Evolutionary conservation across 1,140 invertebrate genomes (phyloP), one percentile per base, ranked within the genome.

Genomic region (Habropoda laboriosa): DNA sequence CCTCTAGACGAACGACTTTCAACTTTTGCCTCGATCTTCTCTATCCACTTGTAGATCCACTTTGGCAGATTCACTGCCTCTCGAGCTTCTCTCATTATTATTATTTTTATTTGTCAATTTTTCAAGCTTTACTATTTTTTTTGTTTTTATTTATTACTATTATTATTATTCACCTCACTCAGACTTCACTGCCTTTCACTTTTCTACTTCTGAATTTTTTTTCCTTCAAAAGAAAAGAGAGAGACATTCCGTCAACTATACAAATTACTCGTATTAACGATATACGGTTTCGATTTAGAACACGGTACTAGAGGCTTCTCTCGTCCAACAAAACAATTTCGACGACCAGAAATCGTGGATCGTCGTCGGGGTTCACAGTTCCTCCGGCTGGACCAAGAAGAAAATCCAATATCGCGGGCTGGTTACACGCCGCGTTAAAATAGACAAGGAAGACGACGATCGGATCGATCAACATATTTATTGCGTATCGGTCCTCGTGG

Each of bases 401-500:
- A 38, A 18, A 16, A 49, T 60, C 16, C 64, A 51, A 24, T 16
- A 35, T n/a, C 12, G 27, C 57, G 45, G 7, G 7, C 32, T 57
- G 38, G 21, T 51, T 24, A 51, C 47, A 35, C 38, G 24, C 24
- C 68, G 18, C 24, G 51, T 30, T 21, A 40, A n/a, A 58, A 21
- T 32, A 42, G 21, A 55, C 64, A 49, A 32, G 30, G 61, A 53
- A 16, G 42, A 73, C 2, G 21, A 70, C 13, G 24, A 47, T 42
- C 24, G 30, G 5, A 35, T 13, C 42, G 38, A 7, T 45, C 51
- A 53, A 51, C n/a, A n/a, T 80, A 64, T 83, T 57, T 77, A 92
- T 61, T 73, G 86, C 32, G 86, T 82, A 60, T 92, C 91, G 47
- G 86, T 61, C 16, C 85, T 87, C 21, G 89, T 92, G 16, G 90